phyloP scores from a whole-genome alignment of 2,888 invertebrate species.

The Theretra japonica region DNA sequence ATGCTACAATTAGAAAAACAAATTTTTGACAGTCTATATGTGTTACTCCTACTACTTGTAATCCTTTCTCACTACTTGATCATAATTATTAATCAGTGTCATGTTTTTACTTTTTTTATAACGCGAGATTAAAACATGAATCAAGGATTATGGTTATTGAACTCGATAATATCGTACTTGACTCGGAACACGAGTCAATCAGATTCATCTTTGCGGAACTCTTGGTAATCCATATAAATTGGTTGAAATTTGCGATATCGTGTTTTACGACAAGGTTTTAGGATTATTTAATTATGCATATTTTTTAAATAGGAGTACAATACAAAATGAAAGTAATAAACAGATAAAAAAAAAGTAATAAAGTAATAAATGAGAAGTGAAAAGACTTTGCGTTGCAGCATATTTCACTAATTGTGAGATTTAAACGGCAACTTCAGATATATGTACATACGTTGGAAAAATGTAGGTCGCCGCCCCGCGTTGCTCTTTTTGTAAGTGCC shows the following conservation, averaged over 20 bases:
- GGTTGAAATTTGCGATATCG: not conserved
- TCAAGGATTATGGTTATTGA: not conserved
- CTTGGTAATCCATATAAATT: conserved; percentile 11
- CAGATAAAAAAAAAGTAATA: not conserved
- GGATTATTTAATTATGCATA: too few relatives aligned
- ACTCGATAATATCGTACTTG: conserved; percentile 7
- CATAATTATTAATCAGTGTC: too few relatives aligned
- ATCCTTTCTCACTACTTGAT: too few relatives aligned
- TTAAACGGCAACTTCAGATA: conserved; percentile 16
- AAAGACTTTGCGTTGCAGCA: not conserved
- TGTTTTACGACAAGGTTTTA: conserved; percentile 4
- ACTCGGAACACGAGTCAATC: not conserved
- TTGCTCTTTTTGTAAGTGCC: conserved; percentile 21
- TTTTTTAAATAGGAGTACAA: too few relatives aligned
- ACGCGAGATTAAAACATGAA: not conserved
- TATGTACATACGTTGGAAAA: not conserved
- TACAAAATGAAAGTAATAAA: conserved; percentile 3
- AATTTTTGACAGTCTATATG: too few relatives aligned
- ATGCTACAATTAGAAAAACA: too few relatives aligned
- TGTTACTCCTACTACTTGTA: too few relatives aligned
- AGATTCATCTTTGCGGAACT: not conserved
- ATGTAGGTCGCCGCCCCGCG: conserved; percentile 11
- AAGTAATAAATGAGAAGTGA: not conserved
- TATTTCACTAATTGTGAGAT: conserved; percentile 14
- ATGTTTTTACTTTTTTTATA: too few relatives aligned